phyloP scores from a whole-genome alignment of 35 echinoderm and acorn worm genomes.

The Stichopus chloronotus region DNA sequence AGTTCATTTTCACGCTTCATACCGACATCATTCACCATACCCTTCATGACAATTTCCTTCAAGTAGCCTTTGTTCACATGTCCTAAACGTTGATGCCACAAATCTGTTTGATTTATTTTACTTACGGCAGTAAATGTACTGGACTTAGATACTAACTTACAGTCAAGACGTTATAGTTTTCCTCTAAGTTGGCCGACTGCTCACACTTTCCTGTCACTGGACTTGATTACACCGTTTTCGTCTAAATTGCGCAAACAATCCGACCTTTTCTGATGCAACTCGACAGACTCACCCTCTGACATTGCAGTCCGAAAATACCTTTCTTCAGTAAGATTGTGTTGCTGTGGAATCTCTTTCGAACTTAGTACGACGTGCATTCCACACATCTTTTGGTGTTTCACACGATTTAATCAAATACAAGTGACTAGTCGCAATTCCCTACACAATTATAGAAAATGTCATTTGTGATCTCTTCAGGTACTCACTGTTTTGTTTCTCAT shows the following conservation, averaged over 20 bases:
- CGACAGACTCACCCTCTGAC: background rate
- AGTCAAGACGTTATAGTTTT: background rate
- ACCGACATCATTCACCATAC: background rate
- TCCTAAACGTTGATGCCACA: conserved; percentile 3
- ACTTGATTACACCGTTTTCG: background rate
- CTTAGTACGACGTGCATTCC: background rate
- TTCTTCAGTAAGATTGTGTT: background rate
- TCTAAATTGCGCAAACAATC: background rate
- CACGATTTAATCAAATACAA: conserved; percentile 2
- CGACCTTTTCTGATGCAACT: background rate
- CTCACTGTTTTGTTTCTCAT: background rate
- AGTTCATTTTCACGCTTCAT: background rate
- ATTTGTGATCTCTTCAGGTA: background rate
- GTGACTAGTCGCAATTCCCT: background rate
- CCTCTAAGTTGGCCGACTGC: background rate
- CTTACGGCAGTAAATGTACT: background rate
- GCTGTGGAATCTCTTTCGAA: background rate
- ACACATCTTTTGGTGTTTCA: background rate
- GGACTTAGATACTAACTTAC: background rate
- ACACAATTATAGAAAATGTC: background rate
- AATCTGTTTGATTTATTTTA: background rate
- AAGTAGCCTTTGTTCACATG: conserved; percentile 1
- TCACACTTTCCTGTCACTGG: no score
- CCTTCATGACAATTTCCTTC: no score
- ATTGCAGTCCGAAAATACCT: background rate